Base-by-base conservation (phyloP, 2,888 invertebrate genomes). In the Ormyrus labotus region DNA sequence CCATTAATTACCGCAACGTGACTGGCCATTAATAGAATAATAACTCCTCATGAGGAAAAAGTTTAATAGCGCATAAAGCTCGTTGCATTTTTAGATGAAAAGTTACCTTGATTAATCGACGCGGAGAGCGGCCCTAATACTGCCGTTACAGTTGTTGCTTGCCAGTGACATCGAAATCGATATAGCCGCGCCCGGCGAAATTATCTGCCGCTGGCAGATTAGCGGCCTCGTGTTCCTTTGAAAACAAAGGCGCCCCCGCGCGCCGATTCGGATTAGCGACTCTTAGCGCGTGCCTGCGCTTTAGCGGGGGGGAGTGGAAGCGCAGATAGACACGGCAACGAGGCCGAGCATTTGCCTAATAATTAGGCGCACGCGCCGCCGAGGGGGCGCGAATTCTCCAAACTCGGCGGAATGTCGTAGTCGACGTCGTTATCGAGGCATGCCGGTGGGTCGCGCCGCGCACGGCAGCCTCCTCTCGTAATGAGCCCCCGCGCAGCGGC, bases 401-500 rank as follows among this genome's bases (percentile, higher is more conserved):
- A 50, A 58, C 60, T 60, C 70, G 5, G 19, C 58, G 70, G 50
- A 70, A 70, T 70, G 64, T 34, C 34, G 34, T 34, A 2, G 34
- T 34, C 34, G 34, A 2, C 34, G 50, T 47, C 69, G 69, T 58
- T 58, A 69, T 69, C 70, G 70, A 70, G 50, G 70, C 70, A 19
- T 70, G 10, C n/a, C 68, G 48, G 1, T 11, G 19, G 10, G 60
- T 47, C 2, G 47, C n/a, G 6, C 55, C 34, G 34, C 6, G 7
- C 11, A 11, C 48, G 5, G 10, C 48, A n/a, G 11, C 64, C n/a
- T 48, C 48, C 58, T 72, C 68, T 75, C 65, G 78, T 84, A 84
- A 84, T 82, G 81, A 81, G 79, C 78, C 81, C 80, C 72, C 81
- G 65, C 0, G 13, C 65, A 34, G 65, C 65, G 50, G 78, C 78